A percentile compares a stretch with the other conserved stretches of the same genome.
These are phyloP conservation scores for Anoplopoma fimbria DNA, from an alignment of 2,113 vertebrate genomes.

Conservation along the genomic window DNA sequence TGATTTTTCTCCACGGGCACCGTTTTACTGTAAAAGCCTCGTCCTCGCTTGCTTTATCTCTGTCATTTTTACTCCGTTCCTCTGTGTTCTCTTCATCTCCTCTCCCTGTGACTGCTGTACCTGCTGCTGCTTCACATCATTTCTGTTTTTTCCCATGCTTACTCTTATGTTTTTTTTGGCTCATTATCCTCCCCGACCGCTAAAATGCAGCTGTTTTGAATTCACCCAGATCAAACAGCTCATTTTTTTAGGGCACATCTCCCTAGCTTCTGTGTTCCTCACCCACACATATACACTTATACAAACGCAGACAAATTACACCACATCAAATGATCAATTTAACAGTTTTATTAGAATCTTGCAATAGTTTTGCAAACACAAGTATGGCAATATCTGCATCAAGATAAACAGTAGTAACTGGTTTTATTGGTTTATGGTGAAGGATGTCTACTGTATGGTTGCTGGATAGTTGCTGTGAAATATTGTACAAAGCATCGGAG, in stretches of 20 bases:
- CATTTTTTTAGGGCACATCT: conserved; percentile 42
- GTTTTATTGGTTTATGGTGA: conserved; percentile 74
- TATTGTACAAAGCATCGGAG: conserved; percentile 83
- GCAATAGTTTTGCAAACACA: conserved; percentile 85
- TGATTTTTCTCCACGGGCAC: conserved; percentile 71
- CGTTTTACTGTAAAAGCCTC: conserved; percentile 69
- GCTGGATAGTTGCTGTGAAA: conserved; percentile 79
- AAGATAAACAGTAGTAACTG: conserved; percentile 83
- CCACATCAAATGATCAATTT: conserved; percentile 57
- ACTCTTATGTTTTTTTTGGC: conserved; percentile 40
- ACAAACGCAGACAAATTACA: conserved; percentile 18
- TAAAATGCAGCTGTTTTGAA: conserved; percentile 68
- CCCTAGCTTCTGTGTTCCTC: conserved; percentile 24
- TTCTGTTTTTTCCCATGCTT: conserved; percentile 49
- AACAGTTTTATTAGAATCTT: conserved; percentile 85
- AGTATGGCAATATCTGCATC: conserved; percentile 85
- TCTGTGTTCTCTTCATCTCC: conserved; percentile 38
- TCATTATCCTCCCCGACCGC: conserved; percentile 55
- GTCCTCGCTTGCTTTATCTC: conserved; percentile 26
- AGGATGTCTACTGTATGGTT: conserved; percentile 75
- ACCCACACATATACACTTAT: not conserved
- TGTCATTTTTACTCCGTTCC: conserved; percentile 32
- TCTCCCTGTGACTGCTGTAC: conserved; percentile 33
- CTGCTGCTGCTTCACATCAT: conserved; percentile 52
- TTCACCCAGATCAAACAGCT: conserved; percentile 57